phyloP scores from a whole-genome alignment of 2,797 vertebrate species.

The Pachyuromys duprasi region DNA sequence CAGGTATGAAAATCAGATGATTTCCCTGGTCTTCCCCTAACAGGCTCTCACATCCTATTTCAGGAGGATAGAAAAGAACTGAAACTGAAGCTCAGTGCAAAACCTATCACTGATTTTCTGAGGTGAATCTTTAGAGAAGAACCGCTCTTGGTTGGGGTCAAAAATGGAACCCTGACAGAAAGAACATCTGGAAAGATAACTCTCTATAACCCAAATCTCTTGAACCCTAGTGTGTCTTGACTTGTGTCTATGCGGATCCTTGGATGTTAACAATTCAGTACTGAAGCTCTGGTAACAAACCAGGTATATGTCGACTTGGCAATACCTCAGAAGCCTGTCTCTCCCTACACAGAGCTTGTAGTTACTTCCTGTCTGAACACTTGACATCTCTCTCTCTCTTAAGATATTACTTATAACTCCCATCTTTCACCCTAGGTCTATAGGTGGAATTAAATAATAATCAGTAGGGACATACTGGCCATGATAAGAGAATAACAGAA shows the following conservation, averaged over 20 bases:
- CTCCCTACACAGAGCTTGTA: not conserved
- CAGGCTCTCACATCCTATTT: not conserved
- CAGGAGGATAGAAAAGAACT: not conserved
- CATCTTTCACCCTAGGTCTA: not conserved
- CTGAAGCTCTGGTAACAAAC: not conserved
- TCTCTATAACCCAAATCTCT: not conserved
- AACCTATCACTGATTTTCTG: not conserved
- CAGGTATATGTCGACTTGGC: not conserved
- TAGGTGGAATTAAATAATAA: not conserved
- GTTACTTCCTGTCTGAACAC: not conserved
- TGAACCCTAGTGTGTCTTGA: not conserved
- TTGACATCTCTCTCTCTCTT: not conserved
- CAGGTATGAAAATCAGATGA: not conserved
- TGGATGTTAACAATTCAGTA: not conserved
- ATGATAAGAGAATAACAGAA: not conserved
- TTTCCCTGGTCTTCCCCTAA: not conserved
- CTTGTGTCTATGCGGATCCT: not conserved
- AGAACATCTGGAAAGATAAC: not conserved
- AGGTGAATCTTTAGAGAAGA: not conserved
- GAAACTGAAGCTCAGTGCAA: not conserved
- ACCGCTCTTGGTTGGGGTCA: too few species aligned
- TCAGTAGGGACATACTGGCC: not conserved
- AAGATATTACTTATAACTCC: not conserved
- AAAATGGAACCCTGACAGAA: not conserved
- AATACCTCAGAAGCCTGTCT: not conserved